These are phyloP conservation scores for Henricia sp. DNA, from an alignment of 53 echinoderm and acorn worm species.

Conservation along the genomic window DNA sequence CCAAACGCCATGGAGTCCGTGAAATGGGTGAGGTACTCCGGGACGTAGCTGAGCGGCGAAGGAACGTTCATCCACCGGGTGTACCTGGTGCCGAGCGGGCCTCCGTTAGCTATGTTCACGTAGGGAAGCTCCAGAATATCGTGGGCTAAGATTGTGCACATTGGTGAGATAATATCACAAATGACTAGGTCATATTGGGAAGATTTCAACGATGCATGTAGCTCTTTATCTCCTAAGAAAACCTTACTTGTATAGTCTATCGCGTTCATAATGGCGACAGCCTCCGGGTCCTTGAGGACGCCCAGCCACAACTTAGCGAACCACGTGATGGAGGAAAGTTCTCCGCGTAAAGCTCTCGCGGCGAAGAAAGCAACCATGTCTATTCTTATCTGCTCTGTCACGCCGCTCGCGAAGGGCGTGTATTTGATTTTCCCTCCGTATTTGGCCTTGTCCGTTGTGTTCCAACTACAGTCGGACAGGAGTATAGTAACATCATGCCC, in stretches of 20 bases:
- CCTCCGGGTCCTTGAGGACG: conserved; percentile 1
- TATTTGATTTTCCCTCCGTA: not conserved
- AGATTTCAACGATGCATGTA: not conserved
- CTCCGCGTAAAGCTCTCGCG: not conserved
- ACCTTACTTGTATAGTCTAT: not conserved
- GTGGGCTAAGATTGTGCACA: conserved; percentile 12
- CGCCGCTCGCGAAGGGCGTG: not conserved
- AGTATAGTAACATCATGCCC: conserved; percentile 27
- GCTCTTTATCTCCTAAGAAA: not conserved
- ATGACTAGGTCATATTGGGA: conserved; percentile 3
- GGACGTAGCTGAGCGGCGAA: conserved; percentile 71
- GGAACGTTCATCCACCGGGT: conserved; percentile 27
- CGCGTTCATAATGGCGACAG: not conserved
- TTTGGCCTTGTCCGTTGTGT: not conserved
- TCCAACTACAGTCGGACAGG: not conserved
- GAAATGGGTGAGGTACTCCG: conserved; percentile 63
- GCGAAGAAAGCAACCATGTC: not conserved
- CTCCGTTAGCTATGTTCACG: conserved; percentile 43
- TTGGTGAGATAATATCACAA: conserved; percentile 1
- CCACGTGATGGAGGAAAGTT: conserved; percentile 30
- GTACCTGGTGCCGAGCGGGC: conserved; percentile 39
- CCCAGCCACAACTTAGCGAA: conserved; percentile 43
- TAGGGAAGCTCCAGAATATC: conserved; percentile 9
- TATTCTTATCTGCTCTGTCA: not conserved
- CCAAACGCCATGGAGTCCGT: conserved; percentile 71